Percentiles rank a stretch among this genome's conserved stretches.
These are phyloP conservation scores for Tenthredo scrophulariae DNA, from an alignment of 2,888 invertebrate genomes.

Conservation along the genomic window DNA sequence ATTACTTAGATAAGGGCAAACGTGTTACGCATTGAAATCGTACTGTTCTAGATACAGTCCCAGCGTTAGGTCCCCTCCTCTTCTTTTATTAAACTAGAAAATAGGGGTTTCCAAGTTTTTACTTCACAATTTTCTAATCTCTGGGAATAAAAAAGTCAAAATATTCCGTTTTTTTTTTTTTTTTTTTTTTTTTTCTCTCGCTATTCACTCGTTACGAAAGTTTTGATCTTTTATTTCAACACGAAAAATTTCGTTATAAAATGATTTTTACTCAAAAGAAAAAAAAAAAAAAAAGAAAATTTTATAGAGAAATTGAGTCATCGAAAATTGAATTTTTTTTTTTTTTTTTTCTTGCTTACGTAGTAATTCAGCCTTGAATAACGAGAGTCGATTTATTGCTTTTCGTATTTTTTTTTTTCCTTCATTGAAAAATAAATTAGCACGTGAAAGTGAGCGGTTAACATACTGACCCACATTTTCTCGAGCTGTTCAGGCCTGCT, in stretches of 20 bases:
- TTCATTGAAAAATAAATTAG: neutral
- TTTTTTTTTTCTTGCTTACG: neutral
- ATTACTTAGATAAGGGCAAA: conserved; percentile 46
- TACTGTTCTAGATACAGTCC: neutral
- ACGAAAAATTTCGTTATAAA: neutral
- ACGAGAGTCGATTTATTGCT: neutral
- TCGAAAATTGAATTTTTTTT: neutral
- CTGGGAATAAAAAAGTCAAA: neutral
- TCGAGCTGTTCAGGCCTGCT: neutral
- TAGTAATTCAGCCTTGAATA: neutral
- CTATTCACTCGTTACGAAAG: neutral
- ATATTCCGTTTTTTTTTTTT: neutral
- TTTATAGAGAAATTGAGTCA: neutral
- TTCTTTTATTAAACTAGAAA: neutral
- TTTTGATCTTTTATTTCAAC: neutral
- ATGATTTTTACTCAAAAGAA: neutral
- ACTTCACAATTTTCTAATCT: neutral
- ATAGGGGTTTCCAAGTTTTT: neutral
- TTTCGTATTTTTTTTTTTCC: neutral
- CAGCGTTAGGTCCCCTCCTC: too few relatives aligned
- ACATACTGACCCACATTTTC: neutral
- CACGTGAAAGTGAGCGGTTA: neutral
- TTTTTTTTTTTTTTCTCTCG: neutral
- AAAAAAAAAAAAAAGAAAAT: neutral
- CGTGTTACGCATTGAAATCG: conserved; percentile 34